A percentile compares a stretch with the other conserved stretches of the same genome.
phyloP scores from a whole-genome alignment of 2,888 invertebrate genomes.

The Eumerus sabulonum region DNA sequence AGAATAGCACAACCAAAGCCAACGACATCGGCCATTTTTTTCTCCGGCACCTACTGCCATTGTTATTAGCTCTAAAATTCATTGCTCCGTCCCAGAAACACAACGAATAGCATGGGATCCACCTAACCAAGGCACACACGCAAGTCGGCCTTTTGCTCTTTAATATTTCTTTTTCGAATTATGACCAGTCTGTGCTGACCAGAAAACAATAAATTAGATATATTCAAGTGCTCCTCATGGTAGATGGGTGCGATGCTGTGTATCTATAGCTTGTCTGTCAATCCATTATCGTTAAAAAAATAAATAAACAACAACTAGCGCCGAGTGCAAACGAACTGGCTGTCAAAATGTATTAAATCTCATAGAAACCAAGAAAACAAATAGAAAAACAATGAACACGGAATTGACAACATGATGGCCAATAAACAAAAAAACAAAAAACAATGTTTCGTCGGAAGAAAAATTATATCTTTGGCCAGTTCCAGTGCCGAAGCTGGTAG shows the following conservation, averaged over 20 bases:
- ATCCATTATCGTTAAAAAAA: constrained; percentile 59
- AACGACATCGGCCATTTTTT: constrained; percentile 8
- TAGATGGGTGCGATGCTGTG: constrained; percentile 9
- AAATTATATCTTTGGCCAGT: no score
- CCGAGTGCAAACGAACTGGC: no score
- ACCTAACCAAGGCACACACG: no score
- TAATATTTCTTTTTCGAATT: not conserved
- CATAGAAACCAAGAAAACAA: not conserved
- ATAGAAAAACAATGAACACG: no score
- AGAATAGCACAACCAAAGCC: no score
- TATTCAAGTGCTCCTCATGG: constrained; percentile 48
- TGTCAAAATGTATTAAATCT: not conserved
- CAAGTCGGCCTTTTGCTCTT: no score
- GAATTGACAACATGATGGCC: constrained; percentile 12
- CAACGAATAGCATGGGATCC: no score
- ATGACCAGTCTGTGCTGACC: constrained; percentile 12
- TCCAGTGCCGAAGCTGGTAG: no score
- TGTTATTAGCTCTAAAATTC: no score
- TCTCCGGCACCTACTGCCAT: no score
- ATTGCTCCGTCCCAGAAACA: no score
- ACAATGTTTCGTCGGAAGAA: no score
- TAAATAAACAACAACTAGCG: not conserved
- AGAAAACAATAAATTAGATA: constrained; percentile 39
- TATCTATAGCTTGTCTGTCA: constrained; percentile 33
- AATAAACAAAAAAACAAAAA: constrained; percentile 1